phyloP scores from a whole-genome alignment of 2,113 vertebrate genomes.

The Euleptes europaea region DNA sequence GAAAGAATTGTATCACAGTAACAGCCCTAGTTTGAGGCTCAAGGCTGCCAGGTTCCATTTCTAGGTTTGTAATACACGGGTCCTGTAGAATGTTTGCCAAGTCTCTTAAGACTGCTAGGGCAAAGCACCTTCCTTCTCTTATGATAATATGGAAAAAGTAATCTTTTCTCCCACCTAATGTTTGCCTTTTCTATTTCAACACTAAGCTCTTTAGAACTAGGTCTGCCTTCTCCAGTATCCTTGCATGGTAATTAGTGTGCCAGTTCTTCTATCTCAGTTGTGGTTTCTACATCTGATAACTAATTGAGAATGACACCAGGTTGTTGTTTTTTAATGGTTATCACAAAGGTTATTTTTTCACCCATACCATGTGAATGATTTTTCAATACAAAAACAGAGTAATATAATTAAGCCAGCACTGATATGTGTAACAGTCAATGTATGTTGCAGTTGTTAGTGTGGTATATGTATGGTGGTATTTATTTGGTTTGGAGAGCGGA shows the following conservation, averaged over 20 bases:
- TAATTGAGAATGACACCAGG: neutral
- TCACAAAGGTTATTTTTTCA: too few species aligned
- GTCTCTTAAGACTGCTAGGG: neutral
- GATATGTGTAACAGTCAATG: neutral
- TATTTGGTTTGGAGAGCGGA: neutral
- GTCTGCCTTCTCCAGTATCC: neutral
- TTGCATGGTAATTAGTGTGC: neutral
- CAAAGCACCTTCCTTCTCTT: slow-evolving; percentile 10
- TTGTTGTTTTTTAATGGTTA: neutral
- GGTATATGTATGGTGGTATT: neutral
- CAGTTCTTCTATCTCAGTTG: neutral
- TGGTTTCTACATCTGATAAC: neutral
- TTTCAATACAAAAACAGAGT: neutral
- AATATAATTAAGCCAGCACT: neutral
- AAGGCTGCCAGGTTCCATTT: neutral
- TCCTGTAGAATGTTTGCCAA: slow-evolving; percentile 8
- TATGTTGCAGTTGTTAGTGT: neutral
- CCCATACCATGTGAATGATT: neutral
- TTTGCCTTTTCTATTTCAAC: neutral
- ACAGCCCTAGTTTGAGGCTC: neutral
- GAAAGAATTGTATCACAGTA: neutral
- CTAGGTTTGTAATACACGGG: neutral
- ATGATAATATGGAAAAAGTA: slow-evolving; percentile 11
- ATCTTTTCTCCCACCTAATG: neutral
- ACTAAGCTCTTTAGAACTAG: neutral